Base-by-base conservation (phyloP, 1,140 invertebrate species). In the Heliconius eleuchia region DNA sequence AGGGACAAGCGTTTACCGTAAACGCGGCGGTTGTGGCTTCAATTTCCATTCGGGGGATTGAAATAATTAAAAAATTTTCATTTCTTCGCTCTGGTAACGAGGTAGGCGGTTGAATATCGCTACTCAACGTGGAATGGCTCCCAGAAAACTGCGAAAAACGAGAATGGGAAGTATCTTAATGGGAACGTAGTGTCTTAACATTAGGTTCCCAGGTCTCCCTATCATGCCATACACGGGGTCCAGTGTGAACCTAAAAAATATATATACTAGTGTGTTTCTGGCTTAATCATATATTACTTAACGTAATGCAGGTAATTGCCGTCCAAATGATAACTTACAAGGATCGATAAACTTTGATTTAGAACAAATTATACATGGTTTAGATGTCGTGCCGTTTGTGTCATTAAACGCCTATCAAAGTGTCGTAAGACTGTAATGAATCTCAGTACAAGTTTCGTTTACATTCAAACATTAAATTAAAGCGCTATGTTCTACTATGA, bases 331-430 rank as follows among this genome's bases (percentile, higher is more conserved):
- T 52, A 77, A 71, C 27, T 71, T 77, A 77, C 46, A 50, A 75
- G 74, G 74, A 39, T 66, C 60, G 60, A 66, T 66, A 66, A 42
- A 72, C 8, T 72, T 39, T 37, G 39, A 66, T 37, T 76, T 66
- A 66, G 57, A 1, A 52, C 27, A 72, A 72, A 72, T 77, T 77
- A 77, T 72, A 66, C 46, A 55, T 46, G 46, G 71, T 77, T 77
- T 72, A 19, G 52, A 55, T 72, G 46, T 73, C 71, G 75, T 66
- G 60, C 52, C 34, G 50, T 50, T 76, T 55, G 37, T 60, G 71
- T 60, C 71, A 73, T 80, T 80, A 80, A 80, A 80, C 74, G 74
- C 52, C 74, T 80, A 80, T 80, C 74, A 80, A 76, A 16, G 60
- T 55, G 60, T 72, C 37, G 66, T 42, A 52, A 77, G 46, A 1